These are phyloP conservation scores for Hirtodrosophila duncani DNA, from an alignment of 2,888 invertebrate species.

Conservation along the genomic window DNA sequence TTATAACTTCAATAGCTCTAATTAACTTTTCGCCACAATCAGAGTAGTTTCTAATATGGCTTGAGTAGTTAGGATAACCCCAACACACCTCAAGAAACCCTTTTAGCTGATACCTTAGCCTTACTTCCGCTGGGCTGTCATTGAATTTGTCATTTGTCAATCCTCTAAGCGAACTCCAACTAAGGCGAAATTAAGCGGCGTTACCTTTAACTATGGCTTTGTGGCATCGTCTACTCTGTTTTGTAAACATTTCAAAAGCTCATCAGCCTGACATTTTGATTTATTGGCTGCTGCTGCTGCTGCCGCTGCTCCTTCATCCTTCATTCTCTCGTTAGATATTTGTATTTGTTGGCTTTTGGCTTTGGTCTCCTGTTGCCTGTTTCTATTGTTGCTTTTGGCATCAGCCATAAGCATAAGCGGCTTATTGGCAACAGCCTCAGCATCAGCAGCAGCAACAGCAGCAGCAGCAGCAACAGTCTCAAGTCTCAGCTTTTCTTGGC, in stretches of 20 bases:
- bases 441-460: background rate
- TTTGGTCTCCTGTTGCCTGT: background rate
- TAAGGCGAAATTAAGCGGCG: conserved; percentile 34
- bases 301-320: background rate
- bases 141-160: conserved; percentile 46
- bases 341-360: too few species aligned
- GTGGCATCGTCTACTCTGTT: conserved; percentile 6
- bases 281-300: conserved; percentile 42
- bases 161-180: conserved; percentile 11
- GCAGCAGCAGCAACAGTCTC: background rate
- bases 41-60: too few species aligned
- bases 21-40: too few species aligned
- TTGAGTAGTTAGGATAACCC: too few species aligned
- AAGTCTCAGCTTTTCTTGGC: too few species aligned
- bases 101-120: too few species aligned
- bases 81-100: too few species aligned
- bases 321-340: too few species aligned
- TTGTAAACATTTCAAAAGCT: conserved; percentile 43
- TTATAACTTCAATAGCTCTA: too few species aligned
- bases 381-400: conserved; percentile 14
- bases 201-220: background rate
- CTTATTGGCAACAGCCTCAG: conserved; percentile 34
- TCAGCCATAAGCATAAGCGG: conserved; percentile 49
- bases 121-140: too few species aligned
- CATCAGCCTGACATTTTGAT: conserved; percentile 62